Conservation (phyloP, 2,888 invertebrate species). For the Dione vanillae region DNA sequence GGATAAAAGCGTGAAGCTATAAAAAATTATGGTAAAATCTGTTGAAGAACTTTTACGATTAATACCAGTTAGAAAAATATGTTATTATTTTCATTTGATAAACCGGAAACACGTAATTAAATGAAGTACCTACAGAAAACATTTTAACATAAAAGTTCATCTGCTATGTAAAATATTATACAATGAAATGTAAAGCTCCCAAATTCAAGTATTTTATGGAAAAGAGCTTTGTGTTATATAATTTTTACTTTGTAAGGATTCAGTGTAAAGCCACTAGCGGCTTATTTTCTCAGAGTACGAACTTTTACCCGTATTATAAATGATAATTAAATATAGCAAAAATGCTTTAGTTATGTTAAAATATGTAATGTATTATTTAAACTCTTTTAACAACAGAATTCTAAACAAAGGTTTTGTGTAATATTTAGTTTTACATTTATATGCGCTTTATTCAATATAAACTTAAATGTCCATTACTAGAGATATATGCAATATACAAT, state of each 20-base stretch:
- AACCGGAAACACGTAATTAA: background rate
- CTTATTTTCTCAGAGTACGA: background rate
- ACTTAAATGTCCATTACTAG: no score
- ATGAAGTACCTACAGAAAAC: background rate
- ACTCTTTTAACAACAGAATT: no score
- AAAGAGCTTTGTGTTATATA: background rate
- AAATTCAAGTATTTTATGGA: background rate
- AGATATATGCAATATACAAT: no score
- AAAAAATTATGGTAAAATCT: no score
- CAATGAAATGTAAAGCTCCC: background rate
- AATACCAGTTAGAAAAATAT: no score
- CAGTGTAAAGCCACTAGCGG: slow-evolving; percentile 9
- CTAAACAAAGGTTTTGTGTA: no score
- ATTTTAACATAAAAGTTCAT: background rate
- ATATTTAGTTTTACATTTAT: no score
- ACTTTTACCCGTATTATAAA: background rate
- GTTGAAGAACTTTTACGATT: no score
- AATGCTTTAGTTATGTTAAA: background rate
- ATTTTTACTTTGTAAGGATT: slow-evolving; percentile 24
- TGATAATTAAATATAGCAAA: background rate
- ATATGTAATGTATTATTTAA: no score
- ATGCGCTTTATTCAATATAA: no score
- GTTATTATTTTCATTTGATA: background rate
- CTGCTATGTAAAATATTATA: background rate
- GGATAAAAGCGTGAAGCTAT: no score